Evolutionary conservation across 64 coral and sea anemone genomes (phyloP), one percentile per base, ranked within the genome.

Genomic region (Catalaphyllia jardinei): DNA sequence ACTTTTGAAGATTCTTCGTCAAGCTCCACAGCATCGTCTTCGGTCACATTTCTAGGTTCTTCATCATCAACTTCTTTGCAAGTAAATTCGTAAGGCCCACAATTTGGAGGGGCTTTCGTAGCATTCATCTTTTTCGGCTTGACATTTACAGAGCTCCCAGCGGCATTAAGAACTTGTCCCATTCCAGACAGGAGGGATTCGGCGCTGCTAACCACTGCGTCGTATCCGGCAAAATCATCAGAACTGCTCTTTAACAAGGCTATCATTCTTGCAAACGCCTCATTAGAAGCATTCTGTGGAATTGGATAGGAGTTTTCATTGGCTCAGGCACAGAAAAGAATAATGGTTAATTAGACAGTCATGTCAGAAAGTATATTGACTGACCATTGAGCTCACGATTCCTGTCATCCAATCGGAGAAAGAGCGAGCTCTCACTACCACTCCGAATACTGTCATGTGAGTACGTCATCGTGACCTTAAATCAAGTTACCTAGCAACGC

Each of bases 161-260:
- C 63, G 19, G 64, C 79, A 82, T 61, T 55, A 27, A 90, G 89
- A 74, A 79, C 79, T 46, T 90, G 60, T 63, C 77, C 89, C 60
- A 90, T 69, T 54, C 89, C 89, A 11, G 10, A 62, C 28, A 82
- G 50, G 22, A 90, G 30, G 15, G 77, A 54, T 42, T 82, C 78
- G 35, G 79, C 89, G 35, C 62, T 69, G 62, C 67, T 69, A 2
- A 90, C 79, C 3, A 90, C 89, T n/a, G 78, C 79, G 15, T 90
- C 89, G 30, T 83, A 90, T 11, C 89, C 89, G 55, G 89, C 63
- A 12, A 49, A 77, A 27, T 83, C 89, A 38, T 49, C 60, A 5
- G 89, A 90, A 29, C 78, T 71, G 49, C 28, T 46, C 29, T 90
- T 55, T 52, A 90, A 69, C 8, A 90, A 29, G 5, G 24, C 31